These are phyloP conservation scores for Poecilia gillii DNA, from an alignment of 2,797 vertebrate species.

Conservation along the genomic window DNA sequence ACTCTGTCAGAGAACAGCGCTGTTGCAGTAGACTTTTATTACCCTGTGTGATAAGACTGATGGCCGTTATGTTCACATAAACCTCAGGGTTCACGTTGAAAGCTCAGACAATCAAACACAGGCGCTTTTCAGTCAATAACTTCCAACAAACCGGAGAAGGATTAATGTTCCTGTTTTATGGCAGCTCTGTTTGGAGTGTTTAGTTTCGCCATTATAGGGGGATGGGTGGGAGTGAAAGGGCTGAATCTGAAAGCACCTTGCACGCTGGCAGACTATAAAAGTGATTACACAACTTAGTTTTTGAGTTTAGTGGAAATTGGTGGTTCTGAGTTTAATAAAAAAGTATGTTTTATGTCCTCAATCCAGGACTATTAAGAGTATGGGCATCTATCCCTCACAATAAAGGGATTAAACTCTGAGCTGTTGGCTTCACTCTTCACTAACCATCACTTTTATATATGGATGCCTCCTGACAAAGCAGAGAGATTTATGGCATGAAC, in stretches of 20 bases:
- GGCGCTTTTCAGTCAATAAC: slow-evolving; percentile 40
- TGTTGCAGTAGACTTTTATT: slow-evolving; percentile 32
- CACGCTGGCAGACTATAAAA: slow-evolving; percentile 28
- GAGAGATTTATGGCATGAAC: slow-evolving; percentile 24
- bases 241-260: slow-evolving; percentile 40
- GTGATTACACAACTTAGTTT: slow-evolving; percentile 45
- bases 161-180: slow-evolving; percentile 47
- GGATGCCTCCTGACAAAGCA: neutral
- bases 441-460: slow-evolving; percentile 17
- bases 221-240: slow-evolving; percentile 25
- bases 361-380: slow-evolving; percentile 63
- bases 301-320: slow-evolving; percentile 55
- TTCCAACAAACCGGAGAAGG: slow-evolving; percentile 33
- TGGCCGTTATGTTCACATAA: slow-evolving; percentile 41
- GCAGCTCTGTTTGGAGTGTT: slow-evolving; percentile 27
- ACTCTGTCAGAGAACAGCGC: slow-evolving; percentile 19
- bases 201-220: slow-evolving; percentile 21
- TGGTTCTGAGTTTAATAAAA: slow-evolving; percentile 48
- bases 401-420: slow-evolving; percentile 68
- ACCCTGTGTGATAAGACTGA: slow-evolving; percentile 44
- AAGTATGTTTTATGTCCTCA: slow-evolving; percentile 68
- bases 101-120: slow-evolving; percentile 39
- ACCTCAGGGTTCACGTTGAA: slow-evolving; percentile 33
- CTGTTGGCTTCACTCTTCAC: slow-evolving; percentile 22
- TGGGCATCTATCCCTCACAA: slow-evolving; percentile 69